Evolutionary conservation across 2,888 invertebrate genomes (phyloP).

Genomic region (Rotaria sp.): DNA sequence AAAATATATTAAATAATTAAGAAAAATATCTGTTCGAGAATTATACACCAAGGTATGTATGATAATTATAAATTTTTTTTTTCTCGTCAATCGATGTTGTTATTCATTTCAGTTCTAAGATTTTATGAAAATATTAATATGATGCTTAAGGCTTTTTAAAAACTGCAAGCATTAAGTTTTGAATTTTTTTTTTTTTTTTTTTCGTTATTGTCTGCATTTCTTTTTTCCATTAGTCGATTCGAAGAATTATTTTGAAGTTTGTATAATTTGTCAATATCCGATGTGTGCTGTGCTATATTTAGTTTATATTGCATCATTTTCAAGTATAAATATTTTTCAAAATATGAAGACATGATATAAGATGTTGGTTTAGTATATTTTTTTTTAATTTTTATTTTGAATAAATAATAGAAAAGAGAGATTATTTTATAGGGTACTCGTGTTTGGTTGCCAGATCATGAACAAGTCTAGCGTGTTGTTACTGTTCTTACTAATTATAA

Average conservation of each 20-base stretch:
- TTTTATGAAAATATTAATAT: neutral
- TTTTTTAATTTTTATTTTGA: neutral
- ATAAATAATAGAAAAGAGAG: neutral
- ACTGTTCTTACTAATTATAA: conserved; percentile 72
- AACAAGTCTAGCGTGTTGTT: conserved; percentile 80
- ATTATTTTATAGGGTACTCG: conserved; percentile 67
- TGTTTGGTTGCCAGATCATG: conserved; percentile 82
- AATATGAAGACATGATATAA: neutral
- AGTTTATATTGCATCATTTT: neutral
- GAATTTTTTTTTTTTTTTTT: neutral
- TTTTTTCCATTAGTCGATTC: neutral
- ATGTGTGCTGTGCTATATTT: neutral
- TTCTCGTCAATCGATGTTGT: neutral
- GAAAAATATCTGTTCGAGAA: neutral
- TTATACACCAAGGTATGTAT: neutral
- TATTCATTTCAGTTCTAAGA: neutral
- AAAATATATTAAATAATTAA: neutral
- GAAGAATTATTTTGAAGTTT: neutral
- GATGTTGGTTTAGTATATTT: neutral
- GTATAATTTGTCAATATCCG: neutral
- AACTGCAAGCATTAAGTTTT: too few relatives aligned
- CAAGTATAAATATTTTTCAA: neutral
- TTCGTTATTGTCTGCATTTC: neutral
- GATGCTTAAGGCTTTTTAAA: neutral
- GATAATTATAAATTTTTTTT: neutral